These are phyloP conservation scores for Chymomyza costata DNA, from an alignment of 1,140 invertebrate genomes.

Conservation along the genomic window DNA sequence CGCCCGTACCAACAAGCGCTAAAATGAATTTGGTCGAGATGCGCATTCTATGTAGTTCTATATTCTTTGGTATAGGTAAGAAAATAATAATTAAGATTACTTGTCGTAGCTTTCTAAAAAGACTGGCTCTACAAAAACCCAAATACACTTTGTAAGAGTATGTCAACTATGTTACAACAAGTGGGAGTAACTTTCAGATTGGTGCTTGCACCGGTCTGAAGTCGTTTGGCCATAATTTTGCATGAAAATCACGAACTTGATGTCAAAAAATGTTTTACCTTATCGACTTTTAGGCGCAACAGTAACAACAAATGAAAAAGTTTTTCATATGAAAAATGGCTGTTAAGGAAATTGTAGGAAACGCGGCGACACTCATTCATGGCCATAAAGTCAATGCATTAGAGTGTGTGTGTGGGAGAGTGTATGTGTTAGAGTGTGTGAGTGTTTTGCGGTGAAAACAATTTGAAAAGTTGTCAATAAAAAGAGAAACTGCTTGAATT, in stretches of 20 bases:
- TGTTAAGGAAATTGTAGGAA: slow-evolving; percentile 47
- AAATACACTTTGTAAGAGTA: too few relatives aligned
- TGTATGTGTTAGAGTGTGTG: slow-evolving; percentile 10
- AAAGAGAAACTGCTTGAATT: slow-evolving; percentile 50
- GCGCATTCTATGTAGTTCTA: too few relatives aligned
- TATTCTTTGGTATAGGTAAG: too few relatives aligned
- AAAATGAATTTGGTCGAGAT: too few relatives aligned
- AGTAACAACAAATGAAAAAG: too few relatives aligned
- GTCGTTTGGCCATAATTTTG: slow-evolving; percentile 43
- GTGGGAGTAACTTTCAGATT: too few relatives aligned
- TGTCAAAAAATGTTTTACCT: slow-evolving; percentile 58
- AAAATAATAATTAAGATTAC: too few relatives aligned
- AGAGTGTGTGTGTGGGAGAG: slow-evolving; percentile 3
- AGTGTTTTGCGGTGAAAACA: slow-evolving; percentile 51
- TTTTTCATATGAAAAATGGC: slow-evolving; percentile 3
- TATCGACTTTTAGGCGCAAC: slow-evolving; percentile 40
- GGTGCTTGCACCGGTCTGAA: too few relatives aligned
- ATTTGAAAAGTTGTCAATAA: slow-evolving; percentile 69
- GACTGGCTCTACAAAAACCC: too few relatives aligned
- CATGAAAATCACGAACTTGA: slow-evolving; percentile 65
- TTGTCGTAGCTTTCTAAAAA: too few relatives aligned
- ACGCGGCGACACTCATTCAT: slow-evolving; percentile 47
- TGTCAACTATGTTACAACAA: too few relatives aligned
- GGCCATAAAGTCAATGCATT: slow-evolving; percentile 29
- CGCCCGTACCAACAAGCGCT: too few relatives aligned